These are phyloP conservation scores for Intellagama lesueurii DNA, from an alignment of 2,797 vertebrate genomes.

Conservation along the genomic window DNA sequence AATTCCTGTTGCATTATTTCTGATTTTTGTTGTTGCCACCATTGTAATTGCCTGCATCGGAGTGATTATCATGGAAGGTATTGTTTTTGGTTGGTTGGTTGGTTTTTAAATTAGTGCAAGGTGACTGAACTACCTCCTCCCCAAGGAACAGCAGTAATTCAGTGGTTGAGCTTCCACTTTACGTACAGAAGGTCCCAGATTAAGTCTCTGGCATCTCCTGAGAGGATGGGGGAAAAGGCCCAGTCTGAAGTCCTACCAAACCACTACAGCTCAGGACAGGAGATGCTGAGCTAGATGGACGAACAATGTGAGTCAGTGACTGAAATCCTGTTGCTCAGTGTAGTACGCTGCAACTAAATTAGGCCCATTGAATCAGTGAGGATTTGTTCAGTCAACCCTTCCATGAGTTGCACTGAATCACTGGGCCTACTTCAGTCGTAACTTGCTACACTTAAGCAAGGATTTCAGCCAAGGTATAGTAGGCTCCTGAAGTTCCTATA, in stretches of 20 bases:
- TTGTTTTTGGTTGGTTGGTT: not conserved
- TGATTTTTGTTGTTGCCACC: constrained; percentile 77
- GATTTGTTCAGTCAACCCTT: too few relatives aligned
- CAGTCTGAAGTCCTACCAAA: not conserved
- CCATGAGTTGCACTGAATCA: too few relatives aligned
- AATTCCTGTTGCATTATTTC: constrained; percentile 79
- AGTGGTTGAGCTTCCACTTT: not conserved
- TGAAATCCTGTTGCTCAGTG: too few relatives aligned
- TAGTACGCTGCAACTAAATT: too few relatives aligned
- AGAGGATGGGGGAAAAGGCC: not conserved
- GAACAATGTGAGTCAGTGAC: not conserved
- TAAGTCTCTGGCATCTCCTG: not conserved
- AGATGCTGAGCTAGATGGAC: not conserved
- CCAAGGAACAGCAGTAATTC: not conserved
- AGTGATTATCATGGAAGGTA: constrained; percentile 85
- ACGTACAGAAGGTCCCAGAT: too few relatives aligned
- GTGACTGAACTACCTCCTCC: not conserved
- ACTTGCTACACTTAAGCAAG: too few relatives aligned
- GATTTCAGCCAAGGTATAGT: too few relatives aligned
- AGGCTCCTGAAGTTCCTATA: too few relatives aligned
- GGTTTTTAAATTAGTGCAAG: not conserved
- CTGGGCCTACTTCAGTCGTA: too few relatives aligned
- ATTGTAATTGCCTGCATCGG: constrained; percentile 77
- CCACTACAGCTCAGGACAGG: not conserved
- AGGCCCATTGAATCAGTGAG: too few relatives aligned